Evolutionary conservation across 2,888 invertebrate genomes (phyloP).

Genomic region (Deilephila elpenor): DNA sequence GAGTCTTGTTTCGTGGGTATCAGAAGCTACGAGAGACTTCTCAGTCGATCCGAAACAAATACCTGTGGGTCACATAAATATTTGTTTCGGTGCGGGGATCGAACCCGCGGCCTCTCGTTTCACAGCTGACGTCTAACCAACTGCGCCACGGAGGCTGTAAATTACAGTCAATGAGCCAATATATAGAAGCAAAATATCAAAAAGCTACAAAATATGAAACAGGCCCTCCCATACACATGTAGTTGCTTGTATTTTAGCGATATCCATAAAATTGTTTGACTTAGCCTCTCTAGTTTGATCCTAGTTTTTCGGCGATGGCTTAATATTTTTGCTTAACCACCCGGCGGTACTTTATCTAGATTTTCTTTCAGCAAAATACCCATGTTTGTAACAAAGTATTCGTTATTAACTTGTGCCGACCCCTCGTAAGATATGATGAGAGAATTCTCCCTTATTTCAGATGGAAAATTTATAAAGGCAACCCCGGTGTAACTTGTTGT

Average conservation of each 20-base stretch:
- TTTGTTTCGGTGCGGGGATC: too few species aligned
- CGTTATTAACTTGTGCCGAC: constrained; percentile 13
- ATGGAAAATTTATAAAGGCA: constrained; percentile 8
- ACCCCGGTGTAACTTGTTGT: neutral
- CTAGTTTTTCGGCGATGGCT: constrained; percentile 10
- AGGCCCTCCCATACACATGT: neutral
- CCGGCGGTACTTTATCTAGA: constrained; percentile 12
- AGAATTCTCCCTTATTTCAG: constrained; percentile 25
- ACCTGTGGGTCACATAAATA: too few species aligned
- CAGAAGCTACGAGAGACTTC: too few species aligned
- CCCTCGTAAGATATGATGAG: constrained; percentile 20
- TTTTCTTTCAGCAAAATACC: constrained; percentile 2
- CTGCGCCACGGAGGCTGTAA: neutral
- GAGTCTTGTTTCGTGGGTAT: too few species aligned
- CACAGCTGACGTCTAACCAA: too few species aligned
- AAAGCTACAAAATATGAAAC: neutral
- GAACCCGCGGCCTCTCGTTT: too few species aligned
- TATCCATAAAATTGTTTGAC: neutral
- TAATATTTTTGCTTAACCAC: constrained; percentile 17
- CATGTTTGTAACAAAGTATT: constrained; percentile 1
- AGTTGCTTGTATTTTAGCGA: neutral
- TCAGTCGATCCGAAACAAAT: too few species aligned
- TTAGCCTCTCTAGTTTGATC: neutral
- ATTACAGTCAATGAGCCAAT: neutral
- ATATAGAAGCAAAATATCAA: neutral